Base-by-base conservation (phyloP, 2,888 invertebrate genomes). In the Eristalis arbustorum region DNA sequence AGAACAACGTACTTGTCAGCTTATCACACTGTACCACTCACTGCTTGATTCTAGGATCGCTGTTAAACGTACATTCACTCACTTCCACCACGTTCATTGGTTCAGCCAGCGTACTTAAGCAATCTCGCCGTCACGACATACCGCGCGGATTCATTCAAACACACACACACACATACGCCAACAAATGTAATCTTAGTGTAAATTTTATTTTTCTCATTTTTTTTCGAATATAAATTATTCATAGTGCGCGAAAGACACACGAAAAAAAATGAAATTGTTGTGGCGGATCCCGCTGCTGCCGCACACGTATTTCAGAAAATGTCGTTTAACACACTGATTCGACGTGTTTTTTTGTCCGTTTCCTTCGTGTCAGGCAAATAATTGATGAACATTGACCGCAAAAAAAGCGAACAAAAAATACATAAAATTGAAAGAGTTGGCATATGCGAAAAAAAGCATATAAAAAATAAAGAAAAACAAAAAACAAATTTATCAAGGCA, bases 351-450 rank as follows among this genome's bases (percentile, higher is more conserved):
- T 31, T 80, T n/a, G n/a, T n/a, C n/a, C n/a, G n/a, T 78, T 75
- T 71, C 71, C 62, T 75, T 80, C 42, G 6, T 71, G 81, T 76
- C 81, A 73, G 40, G 72, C 37, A 67, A 84, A 84, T 84, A 81
- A 84, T 84, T 84, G 76, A 84, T 84, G 84, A 84, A 84, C 68
- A 67, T 72, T 80, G 68, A 64, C 76, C 72, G 68, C 63, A 81
- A 37, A 72, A 64, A 37, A 23, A 22, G n/a, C n/a, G n/a, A n/a
- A n/a, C n/a, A n/a, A 69, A 14, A 59, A n/a, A 40, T 11, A 37
- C 25, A 42, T 34, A 14, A n/a, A 22, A 62, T 11, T 23, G 25
- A 71, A 76, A 72, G 62, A 72, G 75, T 84, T 49, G 18, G 14
- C 80, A 78, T 77, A 69, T 71, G 63, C 57, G 56, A 71, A 69